Evolutionary conservation across 2,797 vertebrate species (phyloP).

Genomic region (Spea hammondii): DNA sequence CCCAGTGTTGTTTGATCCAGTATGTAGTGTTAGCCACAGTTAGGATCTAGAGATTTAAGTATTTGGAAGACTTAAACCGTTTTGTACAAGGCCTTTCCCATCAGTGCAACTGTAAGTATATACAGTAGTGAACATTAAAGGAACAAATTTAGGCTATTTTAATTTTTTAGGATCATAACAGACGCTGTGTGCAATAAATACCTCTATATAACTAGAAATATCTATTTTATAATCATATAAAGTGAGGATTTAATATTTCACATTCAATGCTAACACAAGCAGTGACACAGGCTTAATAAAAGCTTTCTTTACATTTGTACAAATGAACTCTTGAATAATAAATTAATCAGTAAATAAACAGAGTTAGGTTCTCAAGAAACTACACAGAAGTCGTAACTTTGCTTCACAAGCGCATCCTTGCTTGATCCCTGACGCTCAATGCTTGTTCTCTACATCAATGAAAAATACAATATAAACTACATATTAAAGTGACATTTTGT

Average conservation of each 20-base stretch:
- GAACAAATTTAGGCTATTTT: slow-evolving; percentile 14
- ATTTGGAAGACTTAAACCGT: not conserved
- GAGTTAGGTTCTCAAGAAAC: not conserved
- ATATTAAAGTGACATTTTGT: not conserved
- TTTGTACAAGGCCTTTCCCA: too few species aligned
- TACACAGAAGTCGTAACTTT: not conserved
- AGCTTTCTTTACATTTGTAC: not conserved
- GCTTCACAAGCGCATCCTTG: not conserved
- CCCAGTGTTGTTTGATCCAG: not conserved
- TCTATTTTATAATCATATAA: slow-evolving; percentile 15
- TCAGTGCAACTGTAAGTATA: too few species aligned
- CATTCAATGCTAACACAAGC: slow-evolving; percentile 1
- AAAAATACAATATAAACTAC: not conserved
- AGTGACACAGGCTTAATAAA: not conserved
- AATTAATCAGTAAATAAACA: too few species aligned
- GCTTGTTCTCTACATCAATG: not conserved
- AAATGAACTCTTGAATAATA: too few species aligned
- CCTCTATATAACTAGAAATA: slow-evolving; percentile 45
- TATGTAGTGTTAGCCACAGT: not conserved
- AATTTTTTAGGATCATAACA: slow-evolving; percentile 11
- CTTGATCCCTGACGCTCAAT: not conserved
- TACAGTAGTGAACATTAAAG: not conserved
- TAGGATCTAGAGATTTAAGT: not conserved
- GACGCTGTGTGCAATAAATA: slow-evolving; percentile 5
- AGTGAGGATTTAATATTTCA: slow-evolving; percentile 18